Evolutionary conservation across 2,797 vertebrate species (phyloP), one percentile per base, ranked within the genome.

Genomic region (Cossypha polioptera): DNA sequence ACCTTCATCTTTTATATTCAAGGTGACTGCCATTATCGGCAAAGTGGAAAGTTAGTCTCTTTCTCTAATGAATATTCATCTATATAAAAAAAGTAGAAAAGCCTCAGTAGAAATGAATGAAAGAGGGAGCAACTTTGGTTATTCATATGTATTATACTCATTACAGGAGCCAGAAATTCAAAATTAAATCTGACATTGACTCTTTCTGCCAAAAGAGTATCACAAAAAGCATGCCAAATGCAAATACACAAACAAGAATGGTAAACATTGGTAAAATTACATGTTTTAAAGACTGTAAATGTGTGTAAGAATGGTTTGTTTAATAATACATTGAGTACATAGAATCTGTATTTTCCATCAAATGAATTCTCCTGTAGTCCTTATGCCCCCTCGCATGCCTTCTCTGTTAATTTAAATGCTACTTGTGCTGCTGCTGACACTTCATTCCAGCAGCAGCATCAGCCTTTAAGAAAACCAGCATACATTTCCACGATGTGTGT

Each of bases 141-240:
- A 73, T 89, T 94, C 43, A 19, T 74, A 82, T 28, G 20, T 67
- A 65, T 85, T 76, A 85, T 28, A 59, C 33, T 69, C 47, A 69
- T 91, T 92, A 80, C 22, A 54, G 40, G 21, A 72, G 19, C 19
- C 63, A 91, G 48, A 91, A 86, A 73, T 67, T 62, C 47, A 62
- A 94, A 94, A 90, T 54, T 6, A 93, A 94, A 88, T 38, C 38
- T 90, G 54, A 69, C 59, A 88, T 88, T 94, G 61, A 68, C 21
- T 83, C 4, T 2, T 84, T 88, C 57, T 78, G 61, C 42, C 54
- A 58, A 82, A 81, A 55, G 4, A 5, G 10, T 82, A 66, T 73
- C 5, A 78, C 13, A 48, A 66, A 87, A 86, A 78, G 19, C 47
- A 51, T 7, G 8, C 7, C 51, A 78, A 88, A 73, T 1, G 1